These are phyloP conservation scores for Oppia nitens DNA, from an alignment of 1,140 invertebrate genomes.

Conservation along the genomic window DNA sequence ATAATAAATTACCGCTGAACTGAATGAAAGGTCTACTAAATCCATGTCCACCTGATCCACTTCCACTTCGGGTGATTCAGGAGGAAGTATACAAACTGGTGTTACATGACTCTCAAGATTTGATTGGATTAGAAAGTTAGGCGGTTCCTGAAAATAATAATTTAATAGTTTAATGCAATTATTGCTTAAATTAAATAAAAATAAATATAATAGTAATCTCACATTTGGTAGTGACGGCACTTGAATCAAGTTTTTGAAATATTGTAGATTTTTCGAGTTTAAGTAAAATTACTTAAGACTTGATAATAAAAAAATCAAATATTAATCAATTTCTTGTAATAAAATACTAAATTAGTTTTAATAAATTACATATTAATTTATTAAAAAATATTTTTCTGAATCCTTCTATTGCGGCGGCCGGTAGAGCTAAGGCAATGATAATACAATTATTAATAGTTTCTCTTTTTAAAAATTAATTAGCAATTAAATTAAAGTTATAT, in stretches of 20 bases:
- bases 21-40: conserved; percentile 21
- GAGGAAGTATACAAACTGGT: conserved; percentile 73
- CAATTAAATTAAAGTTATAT: background rate
- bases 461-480: background rate
- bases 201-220: conserved; percentile 21
- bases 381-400: conserved; percentile 77
- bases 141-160: conserved; percentile 53
- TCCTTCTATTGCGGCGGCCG: conserved; percentile 71
- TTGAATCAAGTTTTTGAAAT: conserved; percentile 88
- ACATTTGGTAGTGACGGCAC: conserved; percentile 80
- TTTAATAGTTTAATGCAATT: conserved; percentile 3
- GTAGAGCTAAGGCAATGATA: no score
- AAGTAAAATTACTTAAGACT: conserved; percentile 79
- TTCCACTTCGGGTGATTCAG: conserved; percentile 45
- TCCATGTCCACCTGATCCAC: conserved; percentile 25
- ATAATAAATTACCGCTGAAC: conserved; percentile 6
- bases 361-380: conserved; percentile 51
- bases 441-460: background rate
- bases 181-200: conserved; percentile 8
- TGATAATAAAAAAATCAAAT: conserved; percentile 21
- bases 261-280: conserved; percentile 80
- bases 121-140: conserved; percentile 83
- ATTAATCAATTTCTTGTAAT: no score
- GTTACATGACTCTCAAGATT: conserved; percentile 83
- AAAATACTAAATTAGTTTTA: no score